A percentile compares a stretch with the other conserved stretches of the same genome.
Evolutionary conservation across 2,888 invertebrate genomes (phyloP).

Genomic region (Lasius fuliginosus): DNA sequence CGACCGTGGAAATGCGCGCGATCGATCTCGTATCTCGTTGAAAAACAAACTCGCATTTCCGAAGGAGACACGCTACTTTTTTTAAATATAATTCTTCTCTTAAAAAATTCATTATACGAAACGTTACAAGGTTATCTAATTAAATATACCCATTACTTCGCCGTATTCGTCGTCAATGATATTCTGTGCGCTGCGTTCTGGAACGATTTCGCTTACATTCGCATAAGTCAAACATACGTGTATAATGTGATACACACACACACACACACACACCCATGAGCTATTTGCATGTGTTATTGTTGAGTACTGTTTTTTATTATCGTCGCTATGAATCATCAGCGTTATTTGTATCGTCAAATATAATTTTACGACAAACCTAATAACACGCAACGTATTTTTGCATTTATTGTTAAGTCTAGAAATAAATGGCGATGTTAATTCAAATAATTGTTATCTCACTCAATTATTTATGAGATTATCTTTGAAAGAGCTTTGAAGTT

Average conservation of each 20-base stretch:
- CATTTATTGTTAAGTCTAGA: background rate
- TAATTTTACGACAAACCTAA: background rate
- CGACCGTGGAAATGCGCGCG: background rate
- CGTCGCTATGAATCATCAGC: slow-evolving; percentile 20
- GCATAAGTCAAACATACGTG: background rate
- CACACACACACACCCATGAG: background rate
- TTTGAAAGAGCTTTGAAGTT: background rate
- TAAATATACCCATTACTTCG: background rate
- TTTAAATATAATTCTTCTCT: background rate
- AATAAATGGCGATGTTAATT: background rate
- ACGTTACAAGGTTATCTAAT: slow-evolving; percentile 6
- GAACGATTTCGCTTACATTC: background rate
- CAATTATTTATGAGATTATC: background rate
- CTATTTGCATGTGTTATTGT: slow-evolving; percentile 48
- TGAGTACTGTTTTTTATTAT: slow-evolving; percentile 53
- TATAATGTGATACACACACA: background rate
- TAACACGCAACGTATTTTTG: background rate
- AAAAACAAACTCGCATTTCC: background rate
- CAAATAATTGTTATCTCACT: background rate
- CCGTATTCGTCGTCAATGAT: background rate
- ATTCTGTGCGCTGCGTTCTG: background rate
- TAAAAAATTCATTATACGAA: slow-evolving; percentile 12
- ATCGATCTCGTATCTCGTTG: background rate
- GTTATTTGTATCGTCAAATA: background rate
- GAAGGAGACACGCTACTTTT: background rate